phyloP scores from a whole-genome alignment of 2,113 vertebrate genomes.

The Brachypodius melanocephalos region DNA sequence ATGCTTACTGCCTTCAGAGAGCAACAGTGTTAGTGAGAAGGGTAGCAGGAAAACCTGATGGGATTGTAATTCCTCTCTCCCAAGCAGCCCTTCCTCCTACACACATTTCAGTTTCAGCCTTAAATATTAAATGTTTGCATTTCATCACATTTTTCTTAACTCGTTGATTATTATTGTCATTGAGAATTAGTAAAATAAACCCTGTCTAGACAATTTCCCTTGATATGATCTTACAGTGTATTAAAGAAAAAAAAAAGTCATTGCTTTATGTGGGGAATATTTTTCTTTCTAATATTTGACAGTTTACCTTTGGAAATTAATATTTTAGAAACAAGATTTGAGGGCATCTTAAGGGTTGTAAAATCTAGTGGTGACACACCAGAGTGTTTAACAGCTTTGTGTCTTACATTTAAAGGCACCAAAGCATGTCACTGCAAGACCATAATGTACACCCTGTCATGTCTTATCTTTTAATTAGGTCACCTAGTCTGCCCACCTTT shows the following conservation, averaged over 20 bases:
- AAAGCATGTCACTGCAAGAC: neutral
- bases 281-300: neutral
- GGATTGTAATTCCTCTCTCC: neutral
- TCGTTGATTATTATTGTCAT: neutral
- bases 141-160: neutral
- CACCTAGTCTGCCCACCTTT: neutral
- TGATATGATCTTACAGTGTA: neutral
- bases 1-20: neutral
- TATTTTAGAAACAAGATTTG: neutral
- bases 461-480: neutral
- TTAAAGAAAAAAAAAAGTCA: neutral
- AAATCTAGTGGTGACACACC: neutral
- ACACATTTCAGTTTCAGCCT: neutral
- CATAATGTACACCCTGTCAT: neutral
- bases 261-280: neutral
- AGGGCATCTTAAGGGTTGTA: neutral
- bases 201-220: constrained; percentile 39
- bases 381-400: neutral
- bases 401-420: neutral
- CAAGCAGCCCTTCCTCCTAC: neutral
- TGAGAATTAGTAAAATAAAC: constrained; percentile 25
- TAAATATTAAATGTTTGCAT: neutral
- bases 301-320: neutral
- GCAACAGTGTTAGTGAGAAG: neutral
- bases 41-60: neutral